Evolutionary conservation across 2,113 vertebrate species (phyloP).

Genomic region (Burhinus oedicnemus): DNA sequence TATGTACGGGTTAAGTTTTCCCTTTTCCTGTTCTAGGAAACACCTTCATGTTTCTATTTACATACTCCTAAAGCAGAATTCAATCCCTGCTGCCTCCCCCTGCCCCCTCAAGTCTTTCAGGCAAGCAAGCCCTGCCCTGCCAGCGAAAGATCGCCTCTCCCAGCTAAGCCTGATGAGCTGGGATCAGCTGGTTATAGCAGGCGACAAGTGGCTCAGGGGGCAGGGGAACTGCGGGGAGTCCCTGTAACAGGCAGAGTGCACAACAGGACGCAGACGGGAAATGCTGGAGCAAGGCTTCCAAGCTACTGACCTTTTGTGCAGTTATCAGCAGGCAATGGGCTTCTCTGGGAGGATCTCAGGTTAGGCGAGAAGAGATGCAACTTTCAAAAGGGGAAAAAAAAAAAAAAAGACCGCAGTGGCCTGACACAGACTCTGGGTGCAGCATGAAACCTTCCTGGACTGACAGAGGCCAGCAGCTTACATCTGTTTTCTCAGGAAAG

Average conservation of each 20-base stretch:
- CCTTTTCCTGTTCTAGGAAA: background rate
- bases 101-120: background rate
- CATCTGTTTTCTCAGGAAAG: background rate
- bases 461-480: background rate
- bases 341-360: background rate
- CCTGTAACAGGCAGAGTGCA: background rate
- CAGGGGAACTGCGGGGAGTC: background rate
- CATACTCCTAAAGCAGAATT: background rate
- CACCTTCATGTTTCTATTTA: background rate
- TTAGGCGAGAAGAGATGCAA: background rate
- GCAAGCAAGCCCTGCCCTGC: background rate
- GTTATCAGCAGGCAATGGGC: background rate
- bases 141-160: background rate
- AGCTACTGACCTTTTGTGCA: background rate
- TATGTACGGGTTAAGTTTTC: background rate
- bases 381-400: background rate
- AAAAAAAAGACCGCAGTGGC: background rate
- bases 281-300: background rate
- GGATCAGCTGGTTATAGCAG: slow-evolving; percentile 6
- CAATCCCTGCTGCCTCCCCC: background rate
- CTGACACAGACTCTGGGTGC: background rate
- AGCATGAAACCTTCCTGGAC: background rate
- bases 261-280: background rate
- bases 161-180: slow-evolving; percentile 34
- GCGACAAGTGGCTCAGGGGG: background rate